Evolutionary conservation across 2,113 vertebrate genomes (phyloP).

Genomic region (Ageneiosus marmoratus): DNA sequence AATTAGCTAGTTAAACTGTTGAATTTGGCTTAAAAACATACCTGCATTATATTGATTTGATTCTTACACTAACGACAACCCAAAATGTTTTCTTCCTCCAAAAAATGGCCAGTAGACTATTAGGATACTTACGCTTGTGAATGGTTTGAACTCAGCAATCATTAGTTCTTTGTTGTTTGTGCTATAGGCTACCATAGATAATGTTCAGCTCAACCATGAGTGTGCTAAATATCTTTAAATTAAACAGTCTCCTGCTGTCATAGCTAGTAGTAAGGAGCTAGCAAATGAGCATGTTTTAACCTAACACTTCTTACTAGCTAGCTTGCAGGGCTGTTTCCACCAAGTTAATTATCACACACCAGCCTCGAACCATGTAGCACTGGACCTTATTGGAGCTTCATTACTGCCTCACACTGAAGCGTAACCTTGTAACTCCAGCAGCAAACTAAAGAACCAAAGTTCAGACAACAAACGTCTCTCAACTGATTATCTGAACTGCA

Average conservation of each 20-base stretch:
- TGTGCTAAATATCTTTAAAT: background rate
- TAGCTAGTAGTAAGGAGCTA: background rate
- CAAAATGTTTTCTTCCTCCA: too few species aligned
- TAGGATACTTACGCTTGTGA: background rate
- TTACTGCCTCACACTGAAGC: background rate
- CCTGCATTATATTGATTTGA: too few species aligned
- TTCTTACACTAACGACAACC: too few species aligned
- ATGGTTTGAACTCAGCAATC: background rate
- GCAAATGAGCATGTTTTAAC: too few species aligned
- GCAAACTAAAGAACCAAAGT: background rate
- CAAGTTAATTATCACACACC: background rate
- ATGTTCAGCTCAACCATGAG: background rate
- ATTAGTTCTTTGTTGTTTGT: background rate
- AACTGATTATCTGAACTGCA: background rate
- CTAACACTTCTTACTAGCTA: background rate
- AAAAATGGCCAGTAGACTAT: background rate
- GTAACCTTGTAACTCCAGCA: background rate
- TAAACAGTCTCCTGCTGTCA: background rate
- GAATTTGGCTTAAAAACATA: too few species aligned
- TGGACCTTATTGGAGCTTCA: background rate
- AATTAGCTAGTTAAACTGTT: too few species aligned
- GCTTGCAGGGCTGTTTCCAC: background rate
- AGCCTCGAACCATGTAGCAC: background rate
- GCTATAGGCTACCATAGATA: too few species aligned
- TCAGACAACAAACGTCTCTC: background rate